Percentiles rank a stretch among this genome's conserved stretches.
phyloP scores from a whole-genome alignment of 2,113 vertebrate genomes.

The Mustela lutreola region DNA sequence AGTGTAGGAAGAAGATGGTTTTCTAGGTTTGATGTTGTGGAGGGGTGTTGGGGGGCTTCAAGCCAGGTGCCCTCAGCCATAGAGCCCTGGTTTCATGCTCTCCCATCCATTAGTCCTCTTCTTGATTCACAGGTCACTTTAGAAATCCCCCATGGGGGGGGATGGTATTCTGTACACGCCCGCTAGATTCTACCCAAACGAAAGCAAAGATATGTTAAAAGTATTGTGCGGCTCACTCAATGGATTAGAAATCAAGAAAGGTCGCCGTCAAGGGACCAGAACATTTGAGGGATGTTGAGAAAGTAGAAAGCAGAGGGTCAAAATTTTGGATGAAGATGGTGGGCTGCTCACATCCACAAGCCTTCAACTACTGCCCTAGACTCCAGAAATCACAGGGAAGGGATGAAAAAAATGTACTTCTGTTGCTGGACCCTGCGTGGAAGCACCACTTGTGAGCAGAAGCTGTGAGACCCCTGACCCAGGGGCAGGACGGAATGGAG shows the following conservation, averaged over 20 bases:
- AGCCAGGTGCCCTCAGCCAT: neutral
- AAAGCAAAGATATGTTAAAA: neutral
- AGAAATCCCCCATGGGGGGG: neutral
- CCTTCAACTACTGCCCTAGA: neutral
- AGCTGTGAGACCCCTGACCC: neutral
- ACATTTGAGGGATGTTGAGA: neutral
- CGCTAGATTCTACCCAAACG: neutral
- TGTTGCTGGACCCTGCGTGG: neutral
- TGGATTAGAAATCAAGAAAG: neutral
- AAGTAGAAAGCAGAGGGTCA: neutral
- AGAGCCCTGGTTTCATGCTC: neutral
- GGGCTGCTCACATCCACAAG: neutral
- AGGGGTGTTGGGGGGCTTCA: neutral
- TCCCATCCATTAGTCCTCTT: neutral
- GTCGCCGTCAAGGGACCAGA: neutral
- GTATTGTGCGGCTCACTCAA: neutral
- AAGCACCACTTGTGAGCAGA: neutral
- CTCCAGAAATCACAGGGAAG: neutral
- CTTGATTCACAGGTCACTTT: neutral
- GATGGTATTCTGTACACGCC: neutral
- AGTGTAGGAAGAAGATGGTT: neutral
- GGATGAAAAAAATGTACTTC: neutral
- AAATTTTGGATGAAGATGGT: neutral
- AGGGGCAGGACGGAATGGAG: neutral
- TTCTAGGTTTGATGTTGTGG: neutral